These are phyloP conservation scores for Pelobates fuscus DNA, from an alignment of 2,113 vertebrate species.

Conservation along the genomic window DNA sequence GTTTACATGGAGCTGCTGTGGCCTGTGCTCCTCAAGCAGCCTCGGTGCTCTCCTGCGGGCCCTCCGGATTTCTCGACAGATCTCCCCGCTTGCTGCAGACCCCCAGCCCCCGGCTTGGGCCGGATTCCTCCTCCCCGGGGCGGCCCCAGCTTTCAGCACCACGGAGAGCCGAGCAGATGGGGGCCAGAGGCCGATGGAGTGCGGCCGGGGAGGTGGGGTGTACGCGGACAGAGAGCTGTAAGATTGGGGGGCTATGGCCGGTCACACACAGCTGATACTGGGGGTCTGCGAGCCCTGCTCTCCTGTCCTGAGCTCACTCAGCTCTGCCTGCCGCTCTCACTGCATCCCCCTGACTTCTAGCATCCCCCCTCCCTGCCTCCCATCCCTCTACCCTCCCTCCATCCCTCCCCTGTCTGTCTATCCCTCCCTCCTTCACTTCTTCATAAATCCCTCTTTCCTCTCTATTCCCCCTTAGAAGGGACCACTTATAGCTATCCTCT, in stretches of 20 bases:
- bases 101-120: slow-evolving; percentile 9
- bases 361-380: slow-evolving; percentile 2
- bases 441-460: background rate
- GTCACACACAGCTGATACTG: background rate
- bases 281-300: background rate
- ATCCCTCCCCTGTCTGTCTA: background rate
- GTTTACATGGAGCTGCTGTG: background rate
- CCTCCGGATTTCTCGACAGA: slow-evolving; percentile 5
- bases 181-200: background rate
- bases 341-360: slow-evolving; percentile 24
- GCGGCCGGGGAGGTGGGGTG: background rate
- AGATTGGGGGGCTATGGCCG: background rate
- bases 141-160: slow-evolving; percentile 32
- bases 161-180: slow-evolving; percentile 18
- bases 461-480: background rate
- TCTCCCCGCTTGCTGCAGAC: background rate
- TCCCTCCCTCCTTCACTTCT: background rate
- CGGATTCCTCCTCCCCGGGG: slow-evolving; percentile 8
- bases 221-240: background rate
- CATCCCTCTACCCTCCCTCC: background rate
- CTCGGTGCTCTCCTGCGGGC: slow-evolving; percentile 13
- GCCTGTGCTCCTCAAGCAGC: background rate
- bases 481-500: background rate
- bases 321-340: slow-evolving; percentile 38
- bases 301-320: slow-evolving; percentile 12